A percentile compares a stretch with the other conserved stretches of the same genome.
phyloP scores from a whole-genome alignment of 2,888 invertebrate species.

The Hipparchia semele region DNA sequence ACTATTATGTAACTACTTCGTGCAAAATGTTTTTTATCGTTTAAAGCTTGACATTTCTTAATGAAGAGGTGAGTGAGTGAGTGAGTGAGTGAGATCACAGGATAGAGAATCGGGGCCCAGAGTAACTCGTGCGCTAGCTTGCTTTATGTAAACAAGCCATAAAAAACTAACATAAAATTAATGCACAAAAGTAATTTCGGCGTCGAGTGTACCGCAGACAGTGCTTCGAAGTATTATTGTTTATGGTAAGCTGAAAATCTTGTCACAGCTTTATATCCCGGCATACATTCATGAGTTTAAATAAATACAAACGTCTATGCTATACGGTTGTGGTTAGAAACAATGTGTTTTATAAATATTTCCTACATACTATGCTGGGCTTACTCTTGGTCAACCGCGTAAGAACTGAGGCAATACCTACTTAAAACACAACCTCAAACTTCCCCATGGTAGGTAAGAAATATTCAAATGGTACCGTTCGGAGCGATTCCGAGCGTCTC shows the following conservation, averaged over 20 bases:
- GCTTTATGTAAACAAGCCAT: conserved; percentile 3
- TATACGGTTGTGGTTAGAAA: conserved; percentile 3
- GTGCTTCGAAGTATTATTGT: conserved; percentile 69
- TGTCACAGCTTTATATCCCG: conserved; percentile 62
- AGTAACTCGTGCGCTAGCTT: not conserved
- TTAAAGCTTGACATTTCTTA: too few species aligned
- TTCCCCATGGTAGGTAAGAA: too few species aligned
- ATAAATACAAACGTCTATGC: conserved; percentile 28
- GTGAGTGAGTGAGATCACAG: too few species aligned
- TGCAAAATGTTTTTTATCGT: too few species aligned
- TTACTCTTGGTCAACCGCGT: too few species aligned
- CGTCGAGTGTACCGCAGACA: conserved; percentile 42
- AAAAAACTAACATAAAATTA: conserved; percentile 38
- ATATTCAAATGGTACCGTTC: too few species aligned
- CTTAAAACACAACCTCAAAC: too few species aligned
- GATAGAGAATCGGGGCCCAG: too few species aligned
- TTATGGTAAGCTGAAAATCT: conserved; percentile 79
- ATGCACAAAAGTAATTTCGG: conserved; percentile 41
- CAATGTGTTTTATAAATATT: conserved; percentile 16
- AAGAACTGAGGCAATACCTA: too few species aligned
- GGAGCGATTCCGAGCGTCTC: too few species aligned
- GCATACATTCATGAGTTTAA: conserved; percentile 30
- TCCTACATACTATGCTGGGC: not conserved
- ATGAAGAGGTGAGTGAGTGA: too few species aligned
- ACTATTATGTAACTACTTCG: too few species aligned